These are phyloP conservation scores for Eupithecia pulchellata DNA, from an alignment of 2,888 invertebrate species.

Conservation along the genomic window DNA sequence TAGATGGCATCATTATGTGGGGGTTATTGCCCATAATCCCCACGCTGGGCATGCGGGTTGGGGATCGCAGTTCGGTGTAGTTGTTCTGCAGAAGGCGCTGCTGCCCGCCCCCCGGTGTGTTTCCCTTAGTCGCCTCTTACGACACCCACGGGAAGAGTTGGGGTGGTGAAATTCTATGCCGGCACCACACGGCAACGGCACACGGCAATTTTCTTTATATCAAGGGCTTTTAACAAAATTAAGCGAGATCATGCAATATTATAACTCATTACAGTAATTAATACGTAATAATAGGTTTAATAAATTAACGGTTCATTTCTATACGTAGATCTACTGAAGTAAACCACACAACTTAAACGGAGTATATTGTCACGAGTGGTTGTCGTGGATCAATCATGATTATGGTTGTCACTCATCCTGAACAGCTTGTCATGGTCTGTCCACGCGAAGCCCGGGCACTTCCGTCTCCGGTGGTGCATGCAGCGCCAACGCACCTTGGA, in stretches of 20 bases:
- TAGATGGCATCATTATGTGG: no score
- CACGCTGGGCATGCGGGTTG: no score
- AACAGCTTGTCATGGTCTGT: slow-evolving; percentile 46
- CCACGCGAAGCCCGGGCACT: slow-evolving; percentile 46
- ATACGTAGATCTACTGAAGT: no score
- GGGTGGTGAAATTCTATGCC: no score
- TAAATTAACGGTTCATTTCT: neutral
- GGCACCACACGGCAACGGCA: no score
- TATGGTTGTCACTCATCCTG: slow-evolving; percentile 46
- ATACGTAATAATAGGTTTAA: neutral
- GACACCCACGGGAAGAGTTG: no score
- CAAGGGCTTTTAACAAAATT: neutral
- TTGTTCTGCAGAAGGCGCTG: no score
- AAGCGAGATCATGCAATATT: neutral
- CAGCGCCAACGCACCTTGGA: slow-evolving; percentile 51
- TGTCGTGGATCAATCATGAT: slow-evolving; percentile 7
- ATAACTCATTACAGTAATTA: neutral
- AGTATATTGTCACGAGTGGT: neutral
- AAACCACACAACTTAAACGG: neutral
- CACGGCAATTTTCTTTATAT: no score
- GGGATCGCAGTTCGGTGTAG: no score
- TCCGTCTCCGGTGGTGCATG: slow-evolving; percentile 48
- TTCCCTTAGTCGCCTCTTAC: no score
- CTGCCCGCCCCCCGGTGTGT: no score
- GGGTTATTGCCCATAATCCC: no score